phyloP scores from a whole-genome alignment of 2,797 vertebrate genomes.

The Phalanger gymnotis region DNA sequence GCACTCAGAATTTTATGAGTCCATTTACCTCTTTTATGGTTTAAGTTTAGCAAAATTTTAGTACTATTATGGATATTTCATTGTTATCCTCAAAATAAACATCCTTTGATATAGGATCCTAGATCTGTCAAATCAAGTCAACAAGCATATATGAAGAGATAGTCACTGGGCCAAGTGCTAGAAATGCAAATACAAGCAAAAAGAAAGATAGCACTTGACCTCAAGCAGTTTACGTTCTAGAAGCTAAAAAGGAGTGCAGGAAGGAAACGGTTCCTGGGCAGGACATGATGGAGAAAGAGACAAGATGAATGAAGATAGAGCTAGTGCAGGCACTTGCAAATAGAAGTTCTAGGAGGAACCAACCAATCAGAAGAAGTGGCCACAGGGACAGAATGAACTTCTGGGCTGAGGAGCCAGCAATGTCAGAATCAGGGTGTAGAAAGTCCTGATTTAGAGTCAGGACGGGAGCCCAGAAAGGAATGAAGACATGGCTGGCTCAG shows the following conservation, averaged over 20 bases:
- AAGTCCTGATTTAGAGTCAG: background rate
- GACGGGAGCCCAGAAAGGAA: background rate
- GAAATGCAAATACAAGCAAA: background rate
- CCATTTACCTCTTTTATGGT: background rate
- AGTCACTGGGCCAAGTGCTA: background rate
- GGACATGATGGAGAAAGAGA: background rate
- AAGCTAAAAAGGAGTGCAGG: background rate
- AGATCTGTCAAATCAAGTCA: background rate
- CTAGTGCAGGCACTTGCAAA: background rate
- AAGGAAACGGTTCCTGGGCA: background rate
- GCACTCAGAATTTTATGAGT: background rate
- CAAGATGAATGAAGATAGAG: background rate
- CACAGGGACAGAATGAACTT: background rate
- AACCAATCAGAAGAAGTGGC: background rate
- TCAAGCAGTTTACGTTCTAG: background rate
- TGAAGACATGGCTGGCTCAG: background rate
- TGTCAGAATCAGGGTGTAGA: background rate
- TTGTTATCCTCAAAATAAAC: background rate
- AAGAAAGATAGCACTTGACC: background rate
- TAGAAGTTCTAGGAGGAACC: background rate
- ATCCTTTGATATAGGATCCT: background rate
- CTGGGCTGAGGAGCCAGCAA: background rate
- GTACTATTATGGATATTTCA: background rate
- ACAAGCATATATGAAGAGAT: background rate
- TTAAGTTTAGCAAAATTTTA: background rate